phyloP scores from a whole-genome alignment of 2,797 vertebrate genomes.

The Gymnodraco acuticeps region DNA sequence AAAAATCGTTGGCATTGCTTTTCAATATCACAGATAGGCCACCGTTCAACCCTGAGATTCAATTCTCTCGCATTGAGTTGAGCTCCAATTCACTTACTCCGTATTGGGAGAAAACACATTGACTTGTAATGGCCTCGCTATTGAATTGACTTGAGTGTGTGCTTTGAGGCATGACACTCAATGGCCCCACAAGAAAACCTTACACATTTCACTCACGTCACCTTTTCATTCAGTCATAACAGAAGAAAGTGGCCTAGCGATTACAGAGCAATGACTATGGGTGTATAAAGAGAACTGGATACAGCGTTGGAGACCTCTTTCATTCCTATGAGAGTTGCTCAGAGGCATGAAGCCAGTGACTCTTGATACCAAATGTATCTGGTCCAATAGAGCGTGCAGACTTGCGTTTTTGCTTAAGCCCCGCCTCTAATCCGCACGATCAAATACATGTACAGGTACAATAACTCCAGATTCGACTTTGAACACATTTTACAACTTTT shows the following conservation, averaged over 20 bases:
- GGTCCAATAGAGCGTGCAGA: too few species aligned
- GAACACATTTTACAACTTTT: too few species aligned
- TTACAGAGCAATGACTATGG: slow-evolving; percentile 33
- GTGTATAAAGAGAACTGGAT: too few species aligned
- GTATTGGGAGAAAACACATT: slow-evolving; percentile 21
- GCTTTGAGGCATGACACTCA: slow-evolving; percentile 11
- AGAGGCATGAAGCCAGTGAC: too few species aligned
- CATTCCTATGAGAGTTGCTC: too few species aligned
- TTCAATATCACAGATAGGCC: slow-evolving; percentile 13
- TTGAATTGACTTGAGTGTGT: slow-evolving; percentile 24
- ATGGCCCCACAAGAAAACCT: not conserved
- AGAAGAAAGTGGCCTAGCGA: slow-evolving; percentile 8
- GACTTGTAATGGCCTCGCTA: slow-evolving; percentile 36
- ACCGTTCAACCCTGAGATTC: slow-evolving; percentile 16
- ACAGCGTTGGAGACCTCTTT: too few species aligned
- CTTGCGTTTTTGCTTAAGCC: too few species aligned
- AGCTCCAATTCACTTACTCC: slow-evolving; percentile 38
- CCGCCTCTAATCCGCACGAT: too few species aligned
- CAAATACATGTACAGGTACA: too few species aligned
- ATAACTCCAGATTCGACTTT: too few species aligned
- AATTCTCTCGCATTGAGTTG: slow-evolving; percentile 46
- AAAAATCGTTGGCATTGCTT: not conserved
- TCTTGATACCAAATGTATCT: too few species aligned
- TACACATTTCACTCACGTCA: not conserved
- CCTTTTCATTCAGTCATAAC: slow-evolving; percentile 24